These are phyloP conservation scores for Sylvia borin DNA, from an alignment of 2,797 vertebrate genomes.

Conservation along the genomic window DNA sequence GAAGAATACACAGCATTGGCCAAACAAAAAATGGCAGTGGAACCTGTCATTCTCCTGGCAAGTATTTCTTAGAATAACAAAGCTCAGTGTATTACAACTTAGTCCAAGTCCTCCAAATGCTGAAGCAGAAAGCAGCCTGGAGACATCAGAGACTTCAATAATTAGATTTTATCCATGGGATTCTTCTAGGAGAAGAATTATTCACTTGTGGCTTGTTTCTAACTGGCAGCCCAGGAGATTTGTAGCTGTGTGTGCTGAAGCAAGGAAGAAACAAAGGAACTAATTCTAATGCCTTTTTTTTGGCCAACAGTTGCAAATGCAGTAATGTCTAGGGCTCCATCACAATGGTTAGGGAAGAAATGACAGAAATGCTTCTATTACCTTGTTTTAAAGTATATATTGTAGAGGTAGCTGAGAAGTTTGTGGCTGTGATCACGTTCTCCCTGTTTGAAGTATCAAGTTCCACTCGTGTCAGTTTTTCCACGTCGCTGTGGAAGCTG, in stretches of 20 bases:
- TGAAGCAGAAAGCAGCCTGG: neutral
- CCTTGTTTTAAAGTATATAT: slow-evolving; percentile 95
- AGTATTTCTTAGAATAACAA: neutral
- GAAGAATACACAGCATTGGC: neutral
- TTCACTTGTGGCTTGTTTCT: neutral
- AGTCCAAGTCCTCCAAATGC: neutral
- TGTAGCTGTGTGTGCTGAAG: neutral
- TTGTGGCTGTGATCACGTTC: slow-evolving; percentile 92
- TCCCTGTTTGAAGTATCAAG: slow-evolving; percentile 89
- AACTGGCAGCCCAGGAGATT: neutral
- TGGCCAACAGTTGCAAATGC: neutral
- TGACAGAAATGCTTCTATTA: slow-evolving; percentile 57
- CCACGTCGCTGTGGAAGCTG: slow-evolving; percentile 90
- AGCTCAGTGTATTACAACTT: neutral
- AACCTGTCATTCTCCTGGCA: neutral
- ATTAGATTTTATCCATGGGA: neutral
- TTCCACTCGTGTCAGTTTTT: slow-evolving; percentile 90
- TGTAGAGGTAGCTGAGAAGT: slow-evolving; percentile 92
- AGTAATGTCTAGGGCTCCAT: neutral
- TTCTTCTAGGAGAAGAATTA: neutral
- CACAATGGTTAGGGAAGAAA: neutral
- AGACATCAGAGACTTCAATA: neutral
- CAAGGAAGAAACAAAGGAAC: neutral
- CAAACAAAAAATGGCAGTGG: neutral
- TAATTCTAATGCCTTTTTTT: neutral